Base-by-base conservation (phyloP, 2,888 invertebrate genomes). In the Capitulum mitella region DNA sequence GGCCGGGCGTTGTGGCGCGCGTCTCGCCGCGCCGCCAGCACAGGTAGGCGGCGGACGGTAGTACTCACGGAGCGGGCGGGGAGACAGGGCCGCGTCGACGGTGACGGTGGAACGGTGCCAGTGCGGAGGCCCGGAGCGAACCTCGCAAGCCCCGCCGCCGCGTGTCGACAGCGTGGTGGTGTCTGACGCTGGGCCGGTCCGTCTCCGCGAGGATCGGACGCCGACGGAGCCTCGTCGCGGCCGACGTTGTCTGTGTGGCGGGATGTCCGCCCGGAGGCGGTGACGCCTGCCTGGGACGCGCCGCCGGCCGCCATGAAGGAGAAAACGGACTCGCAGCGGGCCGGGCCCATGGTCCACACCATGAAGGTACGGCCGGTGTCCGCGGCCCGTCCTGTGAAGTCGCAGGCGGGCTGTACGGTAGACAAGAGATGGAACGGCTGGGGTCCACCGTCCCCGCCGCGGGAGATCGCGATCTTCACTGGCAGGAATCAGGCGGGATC, bases 281-380 rank as follows among this genome's bases (percentile, higher is more conserved):
- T 58, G 58, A 29, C n/a, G n/a, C 6, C 58, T 3, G 54, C 22
- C 58, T 5, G 61, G 29, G 32, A 12, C 61, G 61, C 0, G n/a
- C 32, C 32, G n/a, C 14, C 3, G 32, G 14, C 22, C 37, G 70
- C 37, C 37, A 70, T 70, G 70, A 70, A 58, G 58, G 58, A 58
- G 29, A 58, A 70, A 37, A 70, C 37, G 22, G 70, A 70, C 34
- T 3, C 10, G 34, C 70, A 70, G 70, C 34, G 70, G 1, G 37
- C 34, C 22, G 70, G 70, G 37, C 70, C 70, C 0, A 70, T 70
- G 70, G 70, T 70, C 37, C 70, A 78, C 81, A 80, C 80, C 76
- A 79, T 58, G 37, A 77, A 79, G 80, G 80, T 81, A 79, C 76
- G 75, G 77, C 48, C 58, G 76, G 82, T 79, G 78, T 12, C 10